These are phyloP conservation scores for Dryadula phaetusa DNA, from an alignment of 2,888 invertebrate species.

Conservation along the genomic window DNA sequence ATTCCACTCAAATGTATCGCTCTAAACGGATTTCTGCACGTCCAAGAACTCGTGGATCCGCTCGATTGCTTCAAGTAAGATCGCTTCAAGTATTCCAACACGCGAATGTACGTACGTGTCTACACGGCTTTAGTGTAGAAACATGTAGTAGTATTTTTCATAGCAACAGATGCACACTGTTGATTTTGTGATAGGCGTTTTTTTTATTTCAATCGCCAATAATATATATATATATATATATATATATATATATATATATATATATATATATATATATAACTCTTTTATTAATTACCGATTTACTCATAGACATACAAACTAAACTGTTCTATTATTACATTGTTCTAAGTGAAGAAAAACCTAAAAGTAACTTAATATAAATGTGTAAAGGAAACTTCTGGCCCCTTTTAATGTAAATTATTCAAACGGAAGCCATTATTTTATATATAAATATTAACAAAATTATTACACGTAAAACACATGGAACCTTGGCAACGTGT, in stretches of 20 bases:
- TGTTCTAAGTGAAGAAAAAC: too few species aligned
- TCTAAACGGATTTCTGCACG: conserved; percentile 38
- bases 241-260: neutral
- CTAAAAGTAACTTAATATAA: too few species aligned
- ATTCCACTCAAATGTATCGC: conserved; percentile 32
- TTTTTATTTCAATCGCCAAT: neutral
- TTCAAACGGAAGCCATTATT: too few species aligned
- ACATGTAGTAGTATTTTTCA: neutral
- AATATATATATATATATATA: neutral
- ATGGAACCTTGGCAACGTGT: too few species aligned
- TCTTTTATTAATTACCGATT: too few species aligned
- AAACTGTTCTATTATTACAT: too few species aligned
- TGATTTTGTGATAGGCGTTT: neutral
- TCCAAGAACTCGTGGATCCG: conserved; percentile 39
- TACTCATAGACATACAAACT: too few species aligned
- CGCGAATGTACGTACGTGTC: conserved; percentile 36
- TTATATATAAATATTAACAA: too few species aligned
- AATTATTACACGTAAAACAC: too few species aligned
- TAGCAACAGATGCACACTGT: conserved; percentile 2
- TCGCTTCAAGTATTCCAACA: conserved; percentile 39
- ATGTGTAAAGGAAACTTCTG: too few species aligned
- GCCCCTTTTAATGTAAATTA: too few species aligned
- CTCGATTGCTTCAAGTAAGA: conserved; percentile 41
- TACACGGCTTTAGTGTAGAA: conserved; percentile 22
- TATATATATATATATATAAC: too few species aligned